A percentile compares a stretch with the other conserved stretches of the same genome.
These are phyloP conservation scores for Chironomus tentans DNA, from an alignment of 2,888 invertebrate genomes.

Conservation along the genomic window DNA sequence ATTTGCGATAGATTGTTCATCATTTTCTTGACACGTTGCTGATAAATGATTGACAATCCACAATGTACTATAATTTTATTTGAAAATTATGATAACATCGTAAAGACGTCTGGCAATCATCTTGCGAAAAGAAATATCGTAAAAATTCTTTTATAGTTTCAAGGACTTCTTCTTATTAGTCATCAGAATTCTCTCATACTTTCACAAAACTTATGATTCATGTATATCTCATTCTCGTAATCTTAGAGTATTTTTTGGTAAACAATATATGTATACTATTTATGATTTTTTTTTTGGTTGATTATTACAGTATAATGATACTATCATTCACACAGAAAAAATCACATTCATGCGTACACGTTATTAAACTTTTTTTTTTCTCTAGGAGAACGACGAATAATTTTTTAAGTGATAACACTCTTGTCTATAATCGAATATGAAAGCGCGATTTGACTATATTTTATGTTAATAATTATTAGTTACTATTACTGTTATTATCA, in stretches of 20 bases:
- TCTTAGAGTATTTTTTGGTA: slow-evolving; percentile 25
- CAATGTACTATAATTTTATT: too few relatives aligned
- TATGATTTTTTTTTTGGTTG: slow-evolving; percentile 14
- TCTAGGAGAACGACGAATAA: slow-evolving; percentile 11
- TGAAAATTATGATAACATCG: too few relatives aligned
- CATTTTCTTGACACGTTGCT: too few relatives aligned
- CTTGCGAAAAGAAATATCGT: too few relatives aligned
- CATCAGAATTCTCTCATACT: too few relatives aligned
- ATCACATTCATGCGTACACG: background rate
- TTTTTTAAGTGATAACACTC: background rate
- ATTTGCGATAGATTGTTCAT: too few relatives aligned
- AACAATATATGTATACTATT: background rate
- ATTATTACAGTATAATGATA: slow-evolving; percentile 8
- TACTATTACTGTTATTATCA: background rate
- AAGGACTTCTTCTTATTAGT: too few relatives aligned
- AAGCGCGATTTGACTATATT: slow-evolving; percentile 19
- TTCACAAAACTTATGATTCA: too few relatives aligned
- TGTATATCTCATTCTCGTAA: background rate
- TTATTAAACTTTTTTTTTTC: background rate
- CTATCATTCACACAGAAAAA: background rate
- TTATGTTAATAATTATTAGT: background rate
- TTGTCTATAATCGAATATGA: slow-evolving; percentile 2
- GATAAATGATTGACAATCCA: too few relatives aligned
- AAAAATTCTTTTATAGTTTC: too few relatives aligned
- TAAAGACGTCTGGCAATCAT: too few relatives aligned